phyloP scores from a whole-genome alignment of 2,888 invertebrate genomes.

The Archips crataeganus region DNA sequence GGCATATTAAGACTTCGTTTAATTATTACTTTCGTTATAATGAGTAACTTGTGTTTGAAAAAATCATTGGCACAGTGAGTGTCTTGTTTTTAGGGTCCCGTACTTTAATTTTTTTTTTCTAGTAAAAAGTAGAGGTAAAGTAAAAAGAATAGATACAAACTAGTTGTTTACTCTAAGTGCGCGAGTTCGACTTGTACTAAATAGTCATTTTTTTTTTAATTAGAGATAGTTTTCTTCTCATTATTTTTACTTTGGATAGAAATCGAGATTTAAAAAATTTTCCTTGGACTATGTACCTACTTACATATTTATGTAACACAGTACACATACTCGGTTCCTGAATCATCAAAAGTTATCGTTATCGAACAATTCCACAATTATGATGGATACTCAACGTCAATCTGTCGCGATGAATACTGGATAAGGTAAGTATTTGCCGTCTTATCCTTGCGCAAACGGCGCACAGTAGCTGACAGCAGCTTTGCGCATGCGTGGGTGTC shows the following conservation, averaged over 20 bases:
- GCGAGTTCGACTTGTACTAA: too few species aligned
- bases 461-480: constrained; percentile 78
- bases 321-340: neutral
- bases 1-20: neutral
- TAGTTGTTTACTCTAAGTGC: too few species aligned
- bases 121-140: too few species aligned
- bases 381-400: constrained; percentile 20
- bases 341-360: neutral
- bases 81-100: neutral
- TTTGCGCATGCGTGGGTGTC: constrained; percentile 68
- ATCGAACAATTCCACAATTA: constrained; percentile 6
- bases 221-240: too few species aligned
- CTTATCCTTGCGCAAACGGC: constrained; percentile 50
- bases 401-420: constrained; percentile 17
- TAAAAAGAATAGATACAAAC: too few species aligned
- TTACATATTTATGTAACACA: neutral
- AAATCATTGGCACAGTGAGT: neutral
- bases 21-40: constrained; percentile 4
- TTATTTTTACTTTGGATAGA: too few species aligned
- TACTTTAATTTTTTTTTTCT: neutral
- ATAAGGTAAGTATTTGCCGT: constrained; percentile 10
- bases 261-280: too few species aligned
- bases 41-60: neutral
- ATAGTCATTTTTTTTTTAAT: too few species aligned
- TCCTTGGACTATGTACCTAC: too few species aligned